Base-by-base conservation (phyloP, 1,140 invertebrate species). In the Drosophila repletoides region DNA sequence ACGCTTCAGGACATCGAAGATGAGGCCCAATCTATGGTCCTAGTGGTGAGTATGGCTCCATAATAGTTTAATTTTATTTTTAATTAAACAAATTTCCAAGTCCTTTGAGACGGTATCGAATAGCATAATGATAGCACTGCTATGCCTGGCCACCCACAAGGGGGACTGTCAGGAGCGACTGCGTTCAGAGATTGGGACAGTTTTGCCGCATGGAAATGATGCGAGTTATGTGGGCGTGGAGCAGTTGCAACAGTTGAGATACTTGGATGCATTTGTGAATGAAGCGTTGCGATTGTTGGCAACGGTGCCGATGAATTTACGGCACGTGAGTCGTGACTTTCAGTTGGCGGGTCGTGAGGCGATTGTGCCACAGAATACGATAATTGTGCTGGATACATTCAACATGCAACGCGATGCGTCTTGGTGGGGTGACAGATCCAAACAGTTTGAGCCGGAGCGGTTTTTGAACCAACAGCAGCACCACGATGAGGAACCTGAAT, bases 361-460 rank as follows among this genome's bases (percentile, higher is more conserved):
- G 6, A 60, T 87, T 21, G 80, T 89, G 45, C 88, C 88, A 0
- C 70, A 76, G 24, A 81, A 88, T 15, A 88, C 84, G 29, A 83
- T 88, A 4, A 61, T 89, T 5, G 88, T 83, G 1, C 40, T 88
- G 19, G 88, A 89, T 40, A 88, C 72, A 12, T 89, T 89, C 38
- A 89, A 88, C 41, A 83, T 89, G 88, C 88, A 89, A 36, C 88
- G 88, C 1, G 88, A 89, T 15, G 55, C 59, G 10, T 58, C 38
- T 6, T 70, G 66, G 72, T 89, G 88, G 88, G 88, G 88, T 72
- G 91, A 93, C 0, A 93, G 95, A 74, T 94, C 96, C 1, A 91
- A 94, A 17, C 87, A 87, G 24, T 97, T 96, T 75, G 91, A 96
- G 90, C 96, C 96, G 0, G 94, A 96, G 40, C 92, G 95, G 66